phyloP scores from a whole-genome alignment of 2,888 invertebrate genomes.

The Chaitophorus viminalis region DNA sequence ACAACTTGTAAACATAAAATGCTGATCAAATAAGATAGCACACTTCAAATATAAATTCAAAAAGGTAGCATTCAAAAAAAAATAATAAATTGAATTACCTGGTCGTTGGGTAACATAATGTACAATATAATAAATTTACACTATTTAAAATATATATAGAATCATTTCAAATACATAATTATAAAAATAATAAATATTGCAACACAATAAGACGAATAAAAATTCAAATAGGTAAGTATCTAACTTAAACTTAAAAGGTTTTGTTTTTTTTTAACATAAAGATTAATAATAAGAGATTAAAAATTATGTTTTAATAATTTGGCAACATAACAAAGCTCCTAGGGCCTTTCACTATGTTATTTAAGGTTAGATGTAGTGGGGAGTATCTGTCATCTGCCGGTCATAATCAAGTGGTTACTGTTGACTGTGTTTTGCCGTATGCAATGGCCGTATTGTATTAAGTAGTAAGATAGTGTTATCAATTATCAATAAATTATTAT shows the following conservation, averaged over 20 bases:
- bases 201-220: neutral
- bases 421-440: neutral
- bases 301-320: slow-evolving; percentile 14
- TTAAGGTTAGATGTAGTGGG: slow-evolving; percentile 58
- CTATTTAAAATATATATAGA: neutral
- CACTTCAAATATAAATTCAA: neutral
- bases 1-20: neutral
- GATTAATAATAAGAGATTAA: too few relatives aligned
- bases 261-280: neutral
- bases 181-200: neutral
- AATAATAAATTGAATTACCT: slow-evolving; percentile 23
- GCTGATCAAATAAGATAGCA: neutral
- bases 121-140: neutral
- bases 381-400: slow-evolving; percentile 43
- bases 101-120: slow-evolving; percentile 57
- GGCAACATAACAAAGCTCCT: slow-evolving; percentile 44
- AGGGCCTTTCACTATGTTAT: slow-evolving; percentile 52
- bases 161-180: slow-evolving; percentile 7
- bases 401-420: neutral
- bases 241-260: neutral
- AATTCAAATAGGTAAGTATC: too few relatives aligned
- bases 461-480: slow-evolving; percentile 31
- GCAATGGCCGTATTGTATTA: neutral
- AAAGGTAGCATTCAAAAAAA: neutral
- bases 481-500: slow-evolving; percentile 33